phyloP scores from a whole-genome alignment of 2,797 vertebrate genomes.

The Buceros bicornis region DNA sequence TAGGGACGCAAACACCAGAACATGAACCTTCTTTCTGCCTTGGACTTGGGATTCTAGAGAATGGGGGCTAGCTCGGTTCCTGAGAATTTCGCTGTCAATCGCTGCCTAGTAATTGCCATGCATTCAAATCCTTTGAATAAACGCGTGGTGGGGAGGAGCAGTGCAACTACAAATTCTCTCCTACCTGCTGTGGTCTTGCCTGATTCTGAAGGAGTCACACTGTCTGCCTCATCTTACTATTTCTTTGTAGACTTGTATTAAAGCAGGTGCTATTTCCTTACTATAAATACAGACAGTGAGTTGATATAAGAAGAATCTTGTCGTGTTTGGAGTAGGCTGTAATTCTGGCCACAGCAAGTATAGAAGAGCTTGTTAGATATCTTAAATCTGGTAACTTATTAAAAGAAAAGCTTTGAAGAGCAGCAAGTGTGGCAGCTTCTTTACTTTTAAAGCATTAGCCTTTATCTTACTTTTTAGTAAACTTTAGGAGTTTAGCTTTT shows the following conservation, averaged over 20 bases:
- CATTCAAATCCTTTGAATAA: neutral
- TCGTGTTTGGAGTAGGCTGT: neutral
- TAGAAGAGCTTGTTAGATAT: neutral
- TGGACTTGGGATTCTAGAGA: neutral
- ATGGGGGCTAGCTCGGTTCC: neutral
- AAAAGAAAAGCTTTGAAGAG: neutral
- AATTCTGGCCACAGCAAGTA: neutral
- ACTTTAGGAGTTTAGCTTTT: neutral
- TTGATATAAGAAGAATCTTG: neutral
- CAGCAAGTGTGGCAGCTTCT: neutral
- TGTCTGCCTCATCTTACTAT: neutral
- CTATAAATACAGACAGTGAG: neutral
- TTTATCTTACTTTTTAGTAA: neutral
- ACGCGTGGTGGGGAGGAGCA: rapidly evolving
- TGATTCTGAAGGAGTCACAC: neutral
- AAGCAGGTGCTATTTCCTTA: neutral
- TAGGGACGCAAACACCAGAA: neutral
- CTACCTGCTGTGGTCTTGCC: neutral
- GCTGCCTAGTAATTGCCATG: neutral
- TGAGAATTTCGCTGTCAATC: neutral
- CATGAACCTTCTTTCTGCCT: neutral
- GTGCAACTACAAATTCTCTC: neutral
- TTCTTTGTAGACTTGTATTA: neutral
- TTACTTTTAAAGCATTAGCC: neutral
- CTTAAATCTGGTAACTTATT: neutral